Base-by-base conservation (phyloP, 2,113 vertebrate species). In the Neodon shergylaensis region DNA sequence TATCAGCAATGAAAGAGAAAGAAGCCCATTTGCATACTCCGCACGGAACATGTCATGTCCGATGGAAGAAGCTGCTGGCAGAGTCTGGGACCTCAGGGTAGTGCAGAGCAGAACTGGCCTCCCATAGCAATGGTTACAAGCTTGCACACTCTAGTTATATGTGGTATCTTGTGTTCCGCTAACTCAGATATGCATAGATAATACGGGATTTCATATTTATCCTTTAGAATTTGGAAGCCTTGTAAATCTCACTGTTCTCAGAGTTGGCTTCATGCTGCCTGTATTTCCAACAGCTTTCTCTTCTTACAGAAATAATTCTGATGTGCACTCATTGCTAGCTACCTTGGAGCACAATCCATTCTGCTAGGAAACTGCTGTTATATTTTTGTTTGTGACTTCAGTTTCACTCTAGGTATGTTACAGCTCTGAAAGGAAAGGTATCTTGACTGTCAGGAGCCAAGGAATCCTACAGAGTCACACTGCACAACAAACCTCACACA, bases 301-400 rank as follows among this genome's bases (percentile, higher is more conserved):
- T 42, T 94, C 65, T 88, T 95, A 94, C 9, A 90, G 11, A 47
- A 88, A 96, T 92, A 54, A 93, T 70, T 92, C 33, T 82, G 52
- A 88, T 81, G n/a, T 88, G 58, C 61, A 61, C 89, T 88, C 11
- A 14, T 72, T 58, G 42, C 52, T 85, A 72, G 31, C 11, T 24
- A 92, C 24, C 12, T 73, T 36, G 3, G 8, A 7, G 42, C 52
- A 78, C 87, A 74, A 76, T 7, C 73, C 68, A 92, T 78, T 95
- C 49, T 72, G 24, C 74, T 87, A 87, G 39, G 42, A 70, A 95
- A 93, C 66, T 52, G 83, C 4, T 79, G 79, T 73, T 73, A 84
- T 65, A 39, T 95, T 96, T 85, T 68, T 65, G 90, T 47, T 95
- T 33, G 10, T 91, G 63, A 11, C 47, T 42, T 39, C 28, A 82